A percentile compares a stretch with the other conserved stretches of the same genome.
Evolutionary conservation across 2,113 vertebrate genomes (phyloP).

Genomic region (Calyptomena viridis): DNA sequence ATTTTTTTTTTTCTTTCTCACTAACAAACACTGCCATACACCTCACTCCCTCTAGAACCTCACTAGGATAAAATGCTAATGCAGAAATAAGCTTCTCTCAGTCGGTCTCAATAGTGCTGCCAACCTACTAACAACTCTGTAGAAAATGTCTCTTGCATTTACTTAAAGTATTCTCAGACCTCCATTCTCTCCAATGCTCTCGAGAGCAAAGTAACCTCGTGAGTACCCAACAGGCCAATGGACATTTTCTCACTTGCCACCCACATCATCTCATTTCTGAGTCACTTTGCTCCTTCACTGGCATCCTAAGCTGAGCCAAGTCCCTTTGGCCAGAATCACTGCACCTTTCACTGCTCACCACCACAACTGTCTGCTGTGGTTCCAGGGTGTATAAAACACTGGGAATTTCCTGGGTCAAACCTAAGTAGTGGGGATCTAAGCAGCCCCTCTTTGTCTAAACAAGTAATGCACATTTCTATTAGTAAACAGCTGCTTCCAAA

Average conservation of each 20-base stretch:
- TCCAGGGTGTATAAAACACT: background rate
- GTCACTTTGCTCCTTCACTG: background rate
- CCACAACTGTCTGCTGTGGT: background rate
- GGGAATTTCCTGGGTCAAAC: background rate
- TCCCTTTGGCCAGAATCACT: background rate
- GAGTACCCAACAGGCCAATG: background rate
- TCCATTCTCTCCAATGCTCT: background rate
- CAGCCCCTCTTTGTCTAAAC: background rate
- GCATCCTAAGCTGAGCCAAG: background rate
- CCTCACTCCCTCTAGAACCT: background rate
- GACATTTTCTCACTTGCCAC: background rate
- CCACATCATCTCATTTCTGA: background rate
- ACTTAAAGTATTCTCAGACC: background rate
- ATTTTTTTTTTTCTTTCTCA: background rate
- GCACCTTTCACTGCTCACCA: background rate
- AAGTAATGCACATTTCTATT: background rate
- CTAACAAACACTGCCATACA: background rate
- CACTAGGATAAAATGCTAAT: background rate
- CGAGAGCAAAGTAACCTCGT: background rate
- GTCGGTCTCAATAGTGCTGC: background rate
- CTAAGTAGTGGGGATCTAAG: background rate
- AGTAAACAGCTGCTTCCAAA: background rate
- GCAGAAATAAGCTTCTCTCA: background rate
- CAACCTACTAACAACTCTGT: background rate
- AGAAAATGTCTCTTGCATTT: background rate